Evolutionary conservation across 92 coral and sea anemone genomes (phyloP), one percentile per base, ranked within the genome.

Genomic region (Paramuricea clavata): DNA sequence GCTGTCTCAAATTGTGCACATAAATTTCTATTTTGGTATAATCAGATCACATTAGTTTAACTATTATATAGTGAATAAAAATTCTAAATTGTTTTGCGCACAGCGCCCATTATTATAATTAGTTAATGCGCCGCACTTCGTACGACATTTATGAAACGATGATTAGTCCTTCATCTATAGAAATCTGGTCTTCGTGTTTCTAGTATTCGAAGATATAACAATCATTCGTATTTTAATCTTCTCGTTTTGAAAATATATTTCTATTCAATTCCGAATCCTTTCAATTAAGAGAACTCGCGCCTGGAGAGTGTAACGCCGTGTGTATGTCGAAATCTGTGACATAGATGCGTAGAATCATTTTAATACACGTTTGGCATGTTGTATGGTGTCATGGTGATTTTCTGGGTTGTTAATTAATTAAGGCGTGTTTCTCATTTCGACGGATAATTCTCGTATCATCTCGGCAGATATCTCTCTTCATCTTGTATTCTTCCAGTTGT

Each of bases 71-170:
- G 70, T 62, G 70, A 62, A 26, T 26, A 62, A 26, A 62, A 26
- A 62, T 62, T 26, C 13, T 62, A 62, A 22, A 62, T 62, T 19
- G 70, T 62, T 25, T 65, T 65, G 72, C 72, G 72, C 72, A 65
- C 72, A 65, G 72, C 72, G 39, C 72, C 2, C 72, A 65, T 28
- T 65, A 65, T 65, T 28, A 65, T 65, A 65, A 28, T 65, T 65
- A 65, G 39, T 33, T 13, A 30, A 4, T 65, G 39, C 39, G 36
- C 70, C 39, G 35, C 70, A 62, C 72, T 65, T 65, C 39, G 39
- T 65, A 65, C 72, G 21, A 65, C 21, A 60, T 60, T 60, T 60
- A 15, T 60, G 23, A 60, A 60, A 26, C 21, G 54, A 60, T 60
- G 31, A 60, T 60, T 60, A 26, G 68, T 1, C 31, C 28, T 6